Conservation (phyloP, 1,140 invertebrate species). For the Patella vulgata region DNA sequence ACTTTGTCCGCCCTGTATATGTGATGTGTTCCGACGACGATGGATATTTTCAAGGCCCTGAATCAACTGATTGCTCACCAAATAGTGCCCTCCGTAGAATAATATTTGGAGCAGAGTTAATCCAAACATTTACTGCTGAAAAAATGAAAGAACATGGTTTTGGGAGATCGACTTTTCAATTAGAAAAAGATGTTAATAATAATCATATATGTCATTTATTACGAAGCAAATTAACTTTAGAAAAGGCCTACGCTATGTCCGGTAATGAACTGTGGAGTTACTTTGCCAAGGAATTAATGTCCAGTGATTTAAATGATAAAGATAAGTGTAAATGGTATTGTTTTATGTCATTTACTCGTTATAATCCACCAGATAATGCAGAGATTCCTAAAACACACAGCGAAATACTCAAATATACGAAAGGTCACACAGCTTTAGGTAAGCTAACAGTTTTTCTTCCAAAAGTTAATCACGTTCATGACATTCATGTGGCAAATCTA, state of each 20-base stretch:
- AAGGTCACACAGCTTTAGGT: slow-evolving; percentile 87
- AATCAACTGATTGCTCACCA: slow-evolving; percentile 75
- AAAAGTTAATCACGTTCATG: too few relatives aligned
- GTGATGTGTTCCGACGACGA: slow-evolving; percentile 71
- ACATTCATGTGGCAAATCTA: too few relatives aligned
- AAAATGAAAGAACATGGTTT: slow-evolving; percentile 86
- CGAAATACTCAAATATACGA: slow-evolving; percentile 76
- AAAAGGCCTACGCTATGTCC: slow-evolving; percentile 77
- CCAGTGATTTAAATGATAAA: slow-evolving; percentile 69
- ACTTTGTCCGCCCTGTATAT: slow-evolving; percentile 68
- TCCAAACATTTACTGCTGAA: slow-evolving; percentile 88
- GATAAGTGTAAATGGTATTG: slow-evolving; percentile 85
- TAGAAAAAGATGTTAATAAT: slow-evolving; percentile 71
- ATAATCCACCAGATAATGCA: slow-evolving; percentile 72
- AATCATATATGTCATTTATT: slow-evolving; percentile 70
- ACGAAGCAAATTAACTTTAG: slow-evolving; percentile 77
- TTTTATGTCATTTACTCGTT: slow-evolving; percentile 88
- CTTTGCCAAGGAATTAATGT: slow-evolving; percentile 82
- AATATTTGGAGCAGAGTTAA: slow-evolving; percentile 78
- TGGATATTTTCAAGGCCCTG: slow-evolving; percentile 82
- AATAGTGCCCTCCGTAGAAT: slow-evolving; percentile 82
- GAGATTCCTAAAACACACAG: slow-evolving; percentile 73
- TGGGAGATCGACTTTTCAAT: slow-evolving; percentile 82
- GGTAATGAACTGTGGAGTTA: slow-evolving; percentile 84
- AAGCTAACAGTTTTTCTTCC: slow-evolving; percentile 68